Conservation (phyloP, 1,140 invertebrate species). For the Procambarus clarkii region DNA sequence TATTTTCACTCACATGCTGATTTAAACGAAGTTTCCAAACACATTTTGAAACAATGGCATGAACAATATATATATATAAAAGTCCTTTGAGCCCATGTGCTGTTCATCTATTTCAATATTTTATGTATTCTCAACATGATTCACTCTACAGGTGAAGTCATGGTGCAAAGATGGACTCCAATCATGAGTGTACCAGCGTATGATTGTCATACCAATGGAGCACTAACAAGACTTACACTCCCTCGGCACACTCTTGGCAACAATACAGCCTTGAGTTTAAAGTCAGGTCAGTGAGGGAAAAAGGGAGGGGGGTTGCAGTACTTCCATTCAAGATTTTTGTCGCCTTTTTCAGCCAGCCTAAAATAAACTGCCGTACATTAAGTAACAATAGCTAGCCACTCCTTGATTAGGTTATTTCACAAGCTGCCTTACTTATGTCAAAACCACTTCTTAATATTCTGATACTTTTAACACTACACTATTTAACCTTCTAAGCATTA, state of each 20-base stretch:
- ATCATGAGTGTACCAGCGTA: neutral
- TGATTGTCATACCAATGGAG: no score
- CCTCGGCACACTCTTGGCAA: neutral
- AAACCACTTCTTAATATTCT: no score
- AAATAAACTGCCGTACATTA: no score
- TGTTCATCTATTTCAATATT: neutral
- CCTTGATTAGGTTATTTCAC: no score
- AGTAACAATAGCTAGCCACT: no score
- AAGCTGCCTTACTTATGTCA: no score
- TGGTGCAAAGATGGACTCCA: neutral
- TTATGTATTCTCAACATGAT: neutral
- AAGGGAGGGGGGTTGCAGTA: neutral
- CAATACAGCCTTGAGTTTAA: neutral
- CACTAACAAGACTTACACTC: neutral
- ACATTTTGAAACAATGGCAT: neutral
- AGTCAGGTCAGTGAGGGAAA: neutral
- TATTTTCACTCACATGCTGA: neutral
- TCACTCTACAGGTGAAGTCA: neutral
- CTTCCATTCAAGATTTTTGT: no score
- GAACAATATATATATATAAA: neutral
- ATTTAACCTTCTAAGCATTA: no score
- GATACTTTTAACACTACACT: no score
- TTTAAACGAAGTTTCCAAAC: neutral
- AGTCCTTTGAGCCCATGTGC: neutral
- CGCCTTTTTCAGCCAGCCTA: no score